phyloP scores from a whole-genome alignment of 2,113 vertebrate genomes.

The Charadrius vociferus region DNA sequence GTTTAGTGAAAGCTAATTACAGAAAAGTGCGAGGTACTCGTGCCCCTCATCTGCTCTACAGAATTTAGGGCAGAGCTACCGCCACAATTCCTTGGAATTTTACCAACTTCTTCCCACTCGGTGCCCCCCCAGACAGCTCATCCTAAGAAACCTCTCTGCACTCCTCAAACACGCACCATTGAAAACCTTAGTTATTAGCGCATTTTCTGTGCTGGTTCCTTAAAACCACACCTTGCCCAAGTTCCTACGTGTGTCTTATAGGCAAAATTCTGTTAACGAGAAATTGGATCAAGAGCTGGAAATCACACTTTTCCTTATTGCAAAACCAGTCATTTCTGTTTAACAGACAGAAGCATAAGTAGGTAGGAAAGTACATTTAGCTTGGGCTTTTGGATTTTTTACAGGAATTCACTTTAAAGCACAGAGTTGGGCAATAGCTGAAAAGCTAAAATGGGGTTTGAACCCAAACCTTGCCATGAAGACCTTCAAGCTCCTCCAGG shows the following conservation, averaged over 20 bases:
- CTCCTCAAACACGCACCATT: neutral
- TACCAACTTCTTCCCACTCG: neutral
- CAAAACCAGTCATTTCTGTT: neutral
- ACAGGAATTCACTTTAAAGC: neutral
- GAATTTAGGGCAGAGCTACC: neutral
- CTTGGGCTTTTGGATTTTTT: neutral
- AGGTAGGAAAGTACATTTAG: neutral
- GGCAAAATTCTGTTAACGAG: neutral
- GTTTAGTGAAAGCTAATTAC: slow-evolving; percentile 1
- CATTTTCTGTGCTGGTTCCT: neutral
- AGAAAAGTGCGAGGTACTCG: neutral
- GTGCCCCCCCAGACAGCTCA: neutral
- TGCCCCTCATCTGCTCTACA: neutral
- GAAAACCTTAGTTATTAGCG: neutral
- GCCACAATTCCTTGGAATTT: neutral
- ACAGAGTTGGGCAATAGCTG: neutral
- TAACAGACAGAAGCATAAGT: neutral
- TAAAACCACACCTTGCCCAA: neutral
- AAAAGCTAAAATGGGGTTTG: neutral
- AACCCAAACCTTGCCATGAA: neutral
- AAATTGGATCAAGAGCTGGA: slow-evolving; percentile 24
- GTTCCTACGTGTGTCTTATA: neutral
- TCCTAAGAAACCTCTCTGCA: neutral
- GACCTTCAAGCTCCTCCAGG: neutral
- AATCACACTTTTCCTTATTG: slow-evolving; percentile 30